Conservation (phyloP, 2,113 vertebrate genomes). For the Alligator sinensis region DNA sequence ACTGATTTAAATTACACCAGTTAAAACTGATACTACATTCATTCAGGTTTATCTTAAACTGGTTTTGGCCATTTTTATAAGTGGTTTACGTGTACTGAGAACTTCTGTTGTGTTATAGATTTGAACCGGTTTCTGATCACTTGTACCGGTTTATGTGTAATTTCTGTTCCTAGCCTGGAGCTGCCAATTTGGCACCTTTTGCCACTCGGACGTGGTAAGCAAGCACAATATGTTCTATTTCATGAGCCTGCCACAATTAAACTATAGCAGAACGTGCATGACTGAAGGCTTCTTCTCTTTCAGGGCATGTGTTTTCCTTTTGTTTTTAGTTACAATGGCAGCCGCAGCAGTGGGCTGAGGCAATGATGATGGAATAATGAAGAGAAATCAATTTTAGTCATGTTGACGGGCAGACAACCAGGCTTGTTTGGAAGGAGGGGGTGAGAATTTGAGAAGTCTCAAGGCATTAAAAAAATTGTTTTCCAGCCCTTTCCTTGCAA, state of each 20-base stretch:
- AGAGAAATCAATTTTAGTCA: background rate
- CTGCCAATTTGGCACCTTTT: background rate
- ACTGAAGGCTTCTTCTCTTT: background rate
- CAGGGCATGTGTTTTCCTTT: background rate
- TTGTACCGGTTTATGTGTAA: no score
- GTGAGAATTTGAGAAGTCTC: conserved; percentile 30
- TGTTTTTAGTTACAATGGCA: background rate
- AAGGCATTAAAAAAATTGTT: background rate
- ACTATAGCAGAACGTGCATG: background rate
- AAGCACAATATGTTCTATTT: background rate
- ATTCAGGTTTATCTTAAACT: no score
- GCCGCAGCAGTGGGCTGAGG: background rate
- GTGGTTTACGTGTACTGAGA: no score
- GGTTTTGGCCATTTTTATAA: no score
- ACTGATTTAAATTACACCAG: no score
- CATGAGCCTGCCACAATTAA: background rate
- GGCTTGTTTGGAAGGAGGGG: background rate
- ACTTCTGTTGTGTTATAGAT: no score
- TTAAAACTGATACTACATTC: no score
- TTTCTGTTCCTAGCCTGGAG: no score
- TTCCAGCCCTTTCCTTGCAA: conserved; percentile 24
- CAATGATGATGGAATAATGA: background rate
- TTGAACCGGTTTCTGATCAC: no score
- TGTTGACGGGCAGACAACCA: background rate
- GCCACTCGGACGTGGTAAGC: background rate